A percentile compares a stretch with the other conserved stretches of the same genome.
phyloP scores from a whole-genome alignment of 2,888 invertebrate genomes.

The Cerastis rubricosa region DNA sequence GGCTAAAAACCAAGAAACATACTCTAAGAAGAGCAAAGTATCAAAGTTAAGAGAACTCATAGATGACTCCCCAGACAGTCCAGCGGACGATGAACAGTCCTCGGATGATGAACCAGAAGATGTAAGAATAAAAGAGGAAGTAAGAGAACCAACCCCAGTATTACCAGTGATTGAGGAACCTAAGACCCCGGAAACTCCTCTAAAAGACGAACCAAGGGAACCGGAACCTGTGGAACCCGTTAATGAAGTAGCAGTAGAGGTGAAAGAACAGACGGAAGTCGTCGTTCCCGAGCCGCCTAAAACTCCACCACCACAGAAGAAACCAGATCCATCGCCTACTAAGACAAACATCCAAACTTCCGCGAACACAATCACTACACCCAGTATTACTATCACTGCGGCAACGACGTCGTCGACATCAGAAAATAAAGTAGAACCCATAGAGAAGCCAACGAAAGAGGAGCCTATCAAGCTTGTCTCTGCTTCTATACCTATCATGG shows the following conservation, averaged over 20 bases:
- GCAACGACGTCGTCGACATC: conserved; percentile 34
- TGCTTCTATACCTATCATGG: conserved; percentile 49
- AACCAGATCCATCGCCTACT: conserved; percentile 54
- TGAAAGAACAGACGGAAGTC: conserved; percentile 70
- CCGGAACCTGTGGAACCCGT: conserved; percentile 68
- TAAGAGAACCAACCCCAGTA: conserved; percentile 73
- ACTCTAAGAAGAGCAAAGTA: conserved; percentile 89
- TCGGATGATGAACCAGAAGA: conserved; percentile 87
- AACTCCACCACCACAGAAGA: conserved; percentile 75
- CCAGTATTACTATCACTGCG: conserved; percentile 38
- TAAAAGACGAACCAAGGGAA: conserved; percentile 60
- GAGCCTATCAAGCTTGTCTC: conserved; percentile 49
- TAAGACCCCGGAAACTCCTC: conserved; percentile 62
- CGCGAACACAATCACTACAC: conserved; percentile 29
- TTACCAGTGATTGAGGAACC: conserved; percentile 71
- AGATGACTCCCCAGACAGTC: conserved; percentile 88
- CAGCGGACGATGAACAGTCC: conserved; percentile 89
- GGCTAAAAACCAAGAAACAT: conserved; percentile 90
- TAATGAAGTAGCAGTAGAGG: conserved; percentile 68
- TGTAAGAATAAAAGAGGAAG: conserved; percentile 75
- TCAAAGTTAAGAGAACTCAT: conserved; percentile 86
- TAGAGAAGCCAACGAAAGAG: conserved; percentile 60
- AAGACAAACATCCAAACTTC: conserved; percentile 56
- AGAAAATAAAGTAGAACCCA: conserved; percentile 37
- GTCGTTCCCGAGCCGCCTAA: conserved; percentile 78